Evolutionary conservation across 2,113 vertebrate species (phyloP).

Genomic region (cattle (Bos taurus)): DNA sequence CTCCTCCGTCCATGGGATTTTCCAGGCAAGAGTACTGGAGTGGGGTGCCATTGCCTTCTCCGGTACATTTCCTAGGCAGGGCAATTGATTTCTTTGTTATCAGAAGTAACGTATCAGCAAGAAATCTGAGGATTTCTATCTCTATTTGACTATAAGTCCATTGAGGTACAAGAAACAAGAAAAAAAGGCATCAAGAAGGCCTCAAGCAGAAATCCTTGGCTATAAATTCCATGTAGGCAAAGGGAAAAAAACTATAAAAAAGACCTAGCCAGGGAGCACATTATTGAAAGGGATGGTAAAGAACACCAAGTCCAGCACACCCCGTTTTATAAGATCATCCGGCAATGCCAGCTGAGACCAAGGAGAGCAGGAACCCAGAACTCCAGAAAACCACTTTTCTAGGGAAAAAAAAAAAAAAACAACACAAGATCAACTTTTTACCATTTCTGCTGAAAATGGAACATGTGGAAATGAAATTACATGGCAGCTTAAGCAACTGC

Average conservation of each 20-base stretch:
- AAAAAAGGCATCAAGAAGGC: neutral
- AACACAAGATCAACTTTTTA: neutral
- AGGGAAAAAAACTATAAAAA: neutral
- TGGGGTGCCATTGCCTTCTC: too few species aligned
- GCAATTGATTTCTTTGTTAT: neutral
- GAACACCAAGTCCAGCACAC: neutral
- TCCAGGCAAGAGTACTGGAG: too few species aligned
- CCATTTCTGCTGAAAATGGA: neutral
- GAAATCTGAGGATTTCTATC: neutral
- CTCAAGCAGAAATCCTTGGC: neutral
- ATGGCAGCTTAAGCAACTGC: neutral
- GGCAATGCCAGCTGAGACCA: neutral
- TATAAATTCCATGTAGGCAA: neutral
- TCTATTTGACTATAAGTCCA: neutral
- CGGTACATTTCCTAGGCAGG: neutral
- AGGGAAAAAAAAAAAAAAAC: neutral
- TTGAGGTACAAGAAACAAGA: neutral
- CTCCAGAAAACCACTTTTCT: neutral
- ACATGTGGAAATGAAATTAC: neutral
- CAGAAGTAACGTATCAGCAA: neutral
- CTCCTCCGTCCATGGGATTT: too few species aligned
- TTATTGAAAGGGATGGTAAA: neutral
- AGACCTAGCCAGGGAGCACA: neutral
- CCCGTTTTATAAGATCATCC: neutral
- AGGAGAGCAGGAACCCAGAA: neutral